These are phyloP conservation scores for Cenopis cana DNA, from an alignment of 2,888 invertebrate species.

Conservation along the genomic window DNA sequence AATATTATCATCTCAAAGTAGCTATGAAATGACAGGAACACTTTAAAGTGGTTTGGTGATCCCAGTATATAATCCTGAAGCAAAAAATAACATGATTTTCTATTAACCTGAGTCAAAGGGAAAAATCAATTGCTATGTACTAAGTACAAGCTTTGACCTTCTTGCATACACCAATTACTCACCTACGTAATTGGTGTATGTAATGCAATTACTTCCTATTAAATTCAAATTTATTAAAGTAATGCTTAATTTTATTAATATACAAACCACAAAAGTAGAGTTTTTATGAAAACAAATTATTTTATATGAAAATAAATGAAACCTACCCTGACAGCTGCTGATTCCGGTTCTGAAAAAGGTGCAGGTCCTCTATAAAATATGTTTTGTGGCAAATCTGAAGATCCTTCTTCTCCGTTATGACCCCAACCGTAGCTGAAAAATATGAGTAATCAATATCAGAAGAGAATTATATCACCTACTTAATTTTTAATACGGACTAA, in stretches of 20 bases:
- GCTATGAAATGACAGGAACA: conserved; percentile 78
- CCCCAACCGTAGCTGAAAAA: conserved; percentile 91
- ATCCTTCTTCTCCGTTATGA: conserved; percentile 87
- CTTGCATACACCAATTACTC: too few species aligned
- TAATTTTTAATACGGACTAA: too few species aligned
- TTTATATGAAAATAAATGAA: not conserved
- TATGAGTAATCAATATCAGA: not conserved
- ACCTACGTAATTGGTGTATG: too few species aligned
- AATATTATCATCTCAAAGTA: conserved; percentile 78
- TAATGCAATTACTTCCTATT: too few species aligned
- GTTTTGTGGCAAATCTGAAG: conserved; percentile 91
- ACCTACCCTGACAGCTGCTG: conserved; percentile 85
- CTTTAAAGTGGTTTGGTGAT: conserved; percentile 68
- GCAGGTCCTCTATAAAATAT: conserved; percentile 92
- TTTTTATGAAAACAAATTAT: not conserved
- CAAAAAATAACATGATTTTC: conserved; percentile 12
- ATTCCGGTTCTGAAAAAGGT: conserved; percentile 95
- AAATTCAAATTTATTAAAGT: too few species aligned
- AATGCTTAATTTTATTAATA: too few species aligned
- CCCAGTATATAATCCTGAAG: conserved; percentile 74
- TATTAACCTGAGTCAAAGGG: too few species aligned
- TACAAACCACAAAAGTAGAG: too few species aligned
- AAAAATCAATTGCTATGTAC: too few species aligned
- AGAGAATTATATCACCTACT: not conserved
- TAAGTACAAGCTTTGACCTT: too few species aligned